Evolutionary conservation across 2,113 vertebrate genomes (phyloP), one percentile per base, ranked within the genome.

Genomic region (Aspidoscelis tigris): DNA sequence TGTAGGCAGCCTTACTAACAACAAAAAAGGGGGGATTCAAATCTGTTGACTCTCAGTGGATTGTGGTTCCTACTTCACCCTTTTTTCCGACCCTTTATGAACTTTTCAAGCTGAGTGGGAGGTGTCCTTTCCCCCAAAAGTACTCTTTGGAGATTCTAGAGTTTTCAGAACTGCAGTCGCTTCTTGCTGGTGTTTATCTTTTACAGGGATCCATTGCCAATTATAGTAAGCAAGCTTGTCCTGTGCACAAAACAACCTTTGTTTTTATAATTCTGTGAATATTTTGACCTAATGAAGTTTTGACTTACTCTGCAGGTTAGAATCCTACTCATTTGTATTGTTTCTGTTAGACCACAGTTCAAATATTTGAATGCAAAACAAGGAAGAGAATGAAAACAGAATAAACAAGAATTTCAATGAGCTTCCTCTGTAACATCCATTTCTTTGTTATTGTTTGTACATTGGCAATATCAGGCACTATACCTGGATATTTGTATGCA

Each of bases 301-400:
- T 84, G 86, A 76, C 86, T 69, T 9, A 74, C 18, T 76, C 3
- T 55, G 2, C 12, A 82, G 85, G 84, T 53, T 58, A 88, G 66
- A 84, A 68, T 16, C 0, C 41, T 66, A 22, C 6, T n/a, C 0
- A 0, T 5, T 66, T 87, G 78, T 81, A n/a, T 1, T 76, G 41
- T 1, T 85, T 44, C 76, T 76, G 41, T 11, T 64, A 0, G 43
- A 22, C 18, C 24, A 5, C 7, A 88, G 1, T 76, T 88, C 44
- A 85, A 84, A 84, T 86, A 82, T 87, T 90, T 83, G 50, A 72
- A 84, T 87, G 16, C 61, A 87, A 88, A 89, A 26, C 3, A 78
- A 12, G 1, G 83, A 80, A 78, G 1, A 68, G 80, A 78, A 76
- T 68, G 0, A 87, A 90, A 78, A 70, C 0, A 64, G 66, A 78